phyloP scores from a whole-genome alignment of 2,888 invertebrate genomes.

The Antheraea assamensis region DNA sequence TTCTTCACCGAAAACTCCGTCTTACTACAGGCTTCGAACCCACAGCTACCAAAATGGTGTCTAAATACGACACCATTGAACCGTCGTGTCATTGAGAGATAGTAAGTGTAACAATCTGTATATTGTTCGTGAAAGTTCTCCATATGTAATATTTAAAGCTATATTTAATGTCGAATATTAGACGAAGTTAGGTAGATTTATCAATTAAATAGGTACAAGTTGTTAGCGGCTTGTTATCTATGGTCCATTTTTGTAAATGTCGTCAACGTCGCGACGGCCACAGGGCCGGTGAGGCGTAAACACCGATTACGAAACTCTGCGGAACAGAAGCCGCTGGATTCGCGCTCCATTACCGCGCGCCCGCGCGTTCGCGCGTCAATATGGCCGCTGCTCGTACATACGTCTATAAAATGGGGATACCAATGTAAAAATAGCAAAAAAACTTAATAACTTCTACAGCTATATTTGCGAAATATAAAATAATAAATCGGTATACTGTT shows the following conservation, averaged over 20 bases:
- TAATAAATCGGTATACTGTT: not conserved
- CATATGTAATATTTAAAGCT: not conserved
- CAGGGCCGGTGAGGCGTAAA: slow-evolving; percentile 34
- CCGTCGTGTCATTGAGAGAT: not conserved
- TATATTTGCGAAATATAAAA: not conserved
- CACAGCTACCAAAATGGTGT: too few relatives aligned
- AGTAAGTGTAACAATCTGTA: not conserved
- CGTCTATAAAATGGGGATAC: slow-evolving; percentile 33
- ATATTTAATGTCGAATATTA: not conserved
- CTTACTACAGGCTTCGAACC: too few relatives aligned
- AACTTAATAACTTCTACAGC: not conserved
- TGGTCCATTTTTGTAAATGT: slow-evolving; percentile 25
- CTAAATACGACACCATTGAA: too few relatives aligned
- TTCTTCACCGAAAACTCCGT: too few relatives aligned
- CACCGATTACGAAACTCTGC: slow-evolving; percentile 66
- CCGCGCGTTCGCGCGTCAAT: slow-evolving; percentile 43
- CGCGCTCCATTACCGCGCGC: slow-evolving; percentile 65
- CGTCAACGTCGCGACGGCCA: slow-evolving; percentile 6
- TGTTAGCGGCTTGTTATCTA: slow-evolving; percentile 22
- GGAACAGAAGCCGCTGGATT: slow-evolving; percentile 70
- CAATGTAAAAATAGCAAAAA: not conserved
- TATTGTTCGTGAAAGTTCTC: not conserved
- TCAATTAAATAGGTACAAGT: slow-evolving; percentile 5
- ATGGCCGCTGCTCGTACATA: slow-evolving; percentile 57
- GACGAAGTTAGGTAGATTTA: slow-evolving; percentile 1